Conservation (phyloP, 2,797 vertebrate genomes). For the Huso huso region DNA sequence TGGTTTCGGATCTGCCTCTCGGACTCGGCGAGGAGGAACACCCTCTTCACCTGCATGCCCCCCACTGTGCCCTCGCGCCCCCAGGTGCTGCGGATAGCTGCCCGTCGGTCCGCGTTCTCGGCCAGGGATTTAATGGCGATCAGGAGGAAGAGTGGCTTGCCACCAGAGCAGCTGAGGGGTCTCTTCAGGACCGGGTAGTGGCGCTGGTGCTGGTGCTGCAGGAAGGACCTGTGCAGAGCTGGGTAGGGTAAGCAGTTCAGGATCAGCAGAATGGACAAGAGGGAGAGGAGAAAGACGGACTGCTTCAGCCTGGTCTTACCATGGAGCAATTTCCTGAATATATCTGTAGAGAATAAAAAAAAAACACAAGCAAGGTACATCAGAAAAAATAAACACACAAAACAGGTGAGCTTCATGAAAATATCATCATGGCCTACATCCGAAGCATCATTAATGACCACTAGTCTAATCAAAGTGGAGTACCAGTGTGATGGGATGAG, state of each 20-base stretch:
- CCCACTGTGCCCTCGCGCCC: neutral
- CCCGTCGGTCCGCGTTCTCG: slow-evolving; percentile 1
- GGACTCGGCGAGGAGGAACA: slow-evolving; percentile 22
- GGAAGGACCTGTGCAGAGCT: slow-evolving; percentile 13
- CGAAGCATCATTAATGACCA: too few species aligned
- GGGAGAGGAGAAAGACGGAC: too few species aligned
- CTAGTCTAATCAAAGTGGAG: too few species aligned
- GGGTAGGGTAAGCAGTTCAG: neutral
- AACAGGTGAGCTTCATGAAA: too few species aligned
- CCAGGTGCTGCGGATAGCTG: slow-evolving; percentile 23
- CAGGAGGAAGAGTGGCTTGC: slow-evolving; percentile 9
- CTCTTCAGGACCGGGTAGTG: slow-evolving; percentile 13
- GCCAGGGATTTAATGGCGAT: slow-evolving; percentile 22
- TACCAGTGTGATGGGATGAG: too few species aligned
- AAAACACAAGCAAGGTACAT: too few species aligned
- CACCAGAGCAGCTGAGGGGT: slow-evolving; percentile 10
- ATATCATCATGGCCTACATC: too few species aligned
- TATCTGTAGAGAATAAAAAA: too few species aligned
- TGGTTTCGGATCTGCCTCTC: neutral
- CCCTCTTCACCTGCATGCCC: slow-evolving; percentile 8
- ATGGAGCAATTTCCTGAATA: too few species aligned
- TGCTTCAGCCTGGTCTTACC: too few species aligned
- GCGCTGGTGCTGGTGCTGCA: slow-evolving; percentile 15
- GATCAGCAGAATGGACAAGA: too few species aligned
- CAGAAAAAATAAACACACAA: too few species aligned